phyloP scores from a whole-genome alignment of 2,797 vertebrate genomes.

The Lophotriccus pileatus region DNA sequence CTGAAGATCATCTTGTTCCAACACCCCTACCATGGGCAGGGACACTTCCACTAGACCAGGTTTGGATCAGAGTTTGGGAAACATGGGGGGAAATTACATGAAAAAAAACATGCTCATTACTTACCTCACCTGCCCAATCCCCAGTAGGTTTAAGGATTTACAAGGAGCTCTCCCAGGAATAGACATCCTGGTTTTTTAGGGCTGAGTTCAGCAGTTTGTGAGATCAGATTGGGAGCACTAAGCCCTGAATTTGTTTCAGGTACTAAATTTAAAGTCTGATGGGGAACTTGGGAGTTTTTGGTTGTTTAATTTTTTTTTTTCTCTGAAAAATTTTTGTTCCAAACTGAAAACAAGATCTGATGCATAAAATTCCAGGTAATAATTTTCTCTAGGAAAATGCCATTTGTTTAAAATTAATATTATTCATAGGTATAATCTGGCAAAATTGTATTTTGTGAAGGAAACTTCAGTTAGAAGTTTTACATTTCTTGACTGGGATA shows the following conservation, averaged over 20 bases:
- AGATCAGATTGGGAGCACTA: neutral
- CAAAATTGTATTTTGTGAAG: neutral
- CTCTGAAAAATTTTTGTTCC: neutral
- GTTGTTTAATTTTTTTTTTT: neutral
- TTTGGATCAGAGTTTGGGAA: neutral
- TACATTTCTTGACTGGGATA: neutral
- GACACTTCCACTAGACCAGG: neutral
- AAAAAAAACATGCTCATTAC: neutral
- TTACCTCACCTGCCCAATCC: neutral
- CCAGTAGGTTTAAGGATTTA: slow-evolving; percentile 11
- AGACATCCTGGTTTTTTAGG: slow-evolving; percentile 3
- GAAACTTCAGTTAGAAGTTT: neutral
- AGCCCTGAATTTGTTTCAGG: slow-evolving; percentile 17
- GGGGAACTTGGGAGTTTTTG: neutral
- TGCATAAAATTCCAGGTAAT: neutral
- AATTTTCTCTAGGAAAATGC: neutral
- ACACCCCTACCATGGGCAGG: neutral
- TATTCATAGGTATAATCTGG: neutral
- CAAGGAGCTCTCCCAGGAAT: neutral
- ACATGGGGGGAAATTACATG: neutral
- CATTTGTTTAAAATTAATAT: neutral
- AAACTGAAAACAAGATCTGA: neutral
- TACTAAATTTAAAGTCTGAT: slow-evolving; percentile 22
- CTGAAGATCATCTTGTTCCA: neutral
- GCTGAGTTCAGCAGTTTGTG: slow-evolving; percentile 22